phyloP scores from a whole-genome alignment of 2,797 vertebrate genomes.

The Arrhamphus sclerolepis region DNA sequence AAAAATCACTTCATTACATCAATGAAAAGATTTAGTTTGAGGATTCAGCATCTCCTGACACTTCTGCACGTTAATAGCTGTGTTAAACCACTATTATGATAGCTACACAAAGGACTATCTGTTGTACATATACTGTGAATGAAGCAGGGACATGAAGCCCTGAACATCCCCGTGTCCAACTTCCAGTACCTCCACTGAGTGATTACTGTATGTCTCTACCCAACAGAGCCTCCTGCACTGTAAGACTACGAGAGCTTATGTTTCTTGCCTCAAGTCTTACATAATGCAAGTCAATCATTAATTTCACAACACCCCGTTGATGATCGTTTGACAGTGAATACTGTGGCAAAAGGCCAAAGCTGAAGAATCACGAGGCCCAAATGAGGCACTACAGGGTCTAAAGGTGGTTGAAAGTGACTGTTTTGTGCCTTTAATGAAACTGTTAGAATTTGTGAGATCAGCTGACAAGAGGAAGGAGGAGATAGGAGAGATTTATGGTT shows the following conservation, averaged over 20 bases:
- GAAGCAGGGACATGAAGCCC: constrained; percentile 25
- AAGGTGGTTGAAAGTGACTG: constrained; percentile 3
- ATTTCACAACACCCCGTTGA: constrained; percentile 62
- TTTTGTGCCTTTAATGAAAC: neutral
- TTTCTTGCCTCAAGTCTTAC: constrained; percentile 43
- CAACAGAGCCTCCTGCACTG: constrained; percentile 26
- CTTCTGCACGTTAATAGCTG: neutral
- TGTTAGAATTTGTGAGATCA: no score
- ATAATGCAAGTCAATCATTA: constrained; percentile 74
- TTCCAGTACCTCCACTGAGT: constrained; percentile 43
- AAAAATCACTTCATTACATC: neutral
- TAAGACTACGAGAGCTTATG: constrained; percentile 52
- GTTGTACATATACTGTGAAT: constrained; percentile 24
- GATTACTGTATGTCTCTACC: constrained; percentile 45
- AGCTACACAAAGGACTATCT: neutral
- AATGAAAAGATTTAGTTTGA: constrained; percentile 4
- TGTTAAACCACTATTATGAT: neutral
- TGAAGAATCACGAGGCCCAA: constrained; percentile 34
- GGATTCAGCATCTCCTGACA: neutral
- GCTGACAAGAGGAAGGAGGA: neutral
- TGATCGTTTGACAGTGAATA: constrained; percentile 50
- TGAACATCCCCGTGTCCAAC: constrained; percentile 38
- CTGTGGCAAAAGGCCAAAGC: neutral
- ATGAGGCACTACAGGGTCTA: constrained; percentile 15
- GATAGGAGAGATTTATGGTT: no score